A percentile compares a stretch with the other conserved stretches of the same genome.
Evolutionary conservation across 2,888 invertebrate species (phyloP).

Genomic region (Nephrotoma appendiculata): DNA sequence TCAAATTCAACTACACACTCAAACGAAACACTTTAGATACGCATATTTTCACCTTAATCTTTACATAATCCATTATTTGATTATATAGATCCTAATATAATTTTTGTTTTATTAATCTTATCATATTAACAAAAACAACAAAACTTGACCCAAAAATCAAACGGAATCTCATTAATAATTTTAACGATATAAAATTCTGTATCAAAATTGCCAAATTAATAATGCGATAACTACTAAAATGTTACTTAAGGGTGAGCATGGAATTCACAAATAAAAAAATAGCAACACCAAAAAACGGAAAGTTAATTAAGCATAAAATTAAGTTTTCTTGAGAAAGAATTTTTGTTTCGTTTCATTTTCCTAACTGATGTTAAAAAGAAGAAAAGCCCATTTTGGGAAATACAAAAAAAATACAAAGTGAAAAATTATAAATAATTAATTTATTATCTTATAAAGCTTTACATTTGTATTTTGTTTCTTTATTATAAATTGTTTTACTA

Average conservation of each 20-base stretch:
- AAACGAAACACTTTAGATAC: too few species aligned
- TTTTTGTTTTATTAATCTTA: background rate
- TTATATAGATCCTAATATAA: background rate
- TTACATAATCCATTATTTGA: background rate
- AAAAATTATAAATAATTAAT: background rate
- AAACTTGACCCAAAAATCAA: background rate
- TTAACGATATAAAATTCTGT: background rate
- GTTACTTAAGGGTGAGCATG: background rate
- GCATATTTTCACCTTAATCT: background rate
- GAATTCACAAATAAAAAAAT: background rate
- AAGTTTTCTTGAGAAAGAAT: background rate
- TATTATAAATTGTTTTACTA: too few species aligned
- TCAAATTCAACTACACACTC: too few species aligned
- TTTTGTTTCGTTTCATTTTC: background rate
- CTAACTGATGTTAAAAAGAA: background rate
- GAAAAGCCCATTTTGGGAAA: background rate
- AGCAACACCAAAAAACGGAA: background rate
- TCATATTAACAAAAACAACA: background rate
- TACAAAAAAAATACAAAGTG: background rate
- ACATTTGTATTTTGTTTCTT: too few species aligned
- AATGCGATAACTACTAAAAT: background rate
- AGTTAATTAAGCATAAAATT: background rate
- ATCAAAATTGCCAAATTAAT: background rate
- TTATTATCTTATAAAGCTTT: background rate
- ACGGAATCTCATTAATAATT: background rate